Conservation (phyloP, 1,140 invertebrate genomes). For the Scaptodrosophila lebanonensis region DNA sequence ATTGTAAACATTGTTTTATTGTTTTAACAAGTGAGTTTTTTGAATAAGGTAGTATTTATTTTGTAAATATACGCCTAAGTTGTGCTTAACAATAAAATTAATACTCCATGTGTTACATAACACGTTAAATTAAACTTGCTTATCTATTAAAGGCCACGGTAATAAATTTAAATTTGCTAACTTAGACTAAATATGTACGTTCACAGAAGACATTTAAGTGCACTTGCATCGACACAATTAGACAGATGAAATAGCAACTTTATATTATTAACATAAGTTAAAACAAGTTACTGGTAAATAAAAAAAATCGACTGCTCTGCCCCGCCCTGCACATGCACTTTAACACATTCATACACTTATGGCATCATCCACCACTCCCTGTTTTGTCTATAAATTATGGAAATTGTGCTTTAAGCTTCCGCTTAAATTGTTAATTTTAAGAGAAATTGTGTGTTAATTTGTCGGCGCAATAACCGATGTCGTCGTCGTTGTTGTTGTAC, state of each 20-base stretch:
- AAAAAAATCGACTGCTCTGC: slow-evolving; percentile 23
- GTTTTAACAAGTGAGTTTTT: too few relatives aligned
- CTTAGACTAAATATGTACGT: slow-evolving; percentile 11
- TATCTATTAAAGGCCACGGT: background rate
- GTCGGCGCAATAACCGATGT: slow-evolving; percentile 34
- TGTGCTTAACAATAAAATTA: slow-evolving; percentile 1
- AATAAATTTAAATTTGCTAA: slow-evolving; percentile 2
- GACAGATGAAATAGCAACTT: background rate
- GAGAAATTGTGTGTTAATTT: slow-evolving; percentile 32
- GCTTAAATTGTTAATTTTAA: slow-evolving; percentile 1
- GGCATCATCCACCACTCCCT: slow-evolving; percentile 12
- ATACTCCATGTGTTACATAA: background rate
- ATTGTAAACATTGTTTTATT: too few relatives aligned
- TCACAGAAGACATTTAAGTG: slow-evolving; percentile 2
- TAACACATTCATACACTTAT: background rate
- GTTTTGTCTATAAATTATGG: slow-evolving; percentile 45
- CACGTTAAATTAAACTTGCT: slow-evolving; percentile 6
- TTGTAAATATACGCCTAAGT: background rate
- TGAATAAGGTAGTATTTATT: too few relatives aligned
- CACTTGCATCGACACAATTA: background rate
- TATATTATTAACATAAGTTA: background rate
- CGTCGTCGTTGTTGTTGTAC: slow-evolving; percentile 12
- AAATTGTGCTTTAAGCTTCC: slow-evolving; percentile 45
- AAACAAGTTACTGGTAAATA: background rate
- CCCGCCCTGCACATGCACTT: too few relatives aligned